Evolutionary conservation across 2,888 invertebrate species (phyloP).

Genomic region (Melinaea marsaeus): DNA sequence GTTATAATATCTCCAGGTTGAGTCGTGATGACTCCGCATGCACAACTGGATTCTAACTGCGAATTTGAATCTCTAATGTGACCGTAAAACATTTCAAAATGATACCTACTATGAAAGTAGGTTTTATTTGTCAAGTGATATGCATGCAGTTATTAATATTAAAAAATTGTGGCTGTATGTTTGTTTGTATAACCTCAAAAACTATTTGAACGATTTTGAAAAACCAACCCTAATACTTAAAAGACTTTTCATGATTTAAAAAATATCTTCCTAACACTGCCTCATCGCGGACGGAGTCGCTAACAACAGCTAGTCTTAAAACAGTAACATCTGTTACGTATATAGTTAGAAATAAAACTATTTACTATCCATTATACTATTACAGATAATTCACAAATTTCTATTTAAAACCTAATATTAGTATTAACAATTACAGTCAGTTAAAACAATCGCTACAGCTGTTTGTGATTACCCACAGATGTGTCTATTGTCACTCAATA

Average conservation of each 20-base stretch:
- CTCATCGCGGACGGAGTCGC: no score
- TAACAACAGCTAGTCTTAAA: no score
- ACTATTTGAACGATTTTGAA: no score
- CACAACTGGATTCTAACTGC: conserved; percentile 33
- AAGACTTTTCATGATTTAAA: no score
- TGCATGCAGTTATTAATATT: no score
- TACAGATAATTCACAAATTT: not conserved
- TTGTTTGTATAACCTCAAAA: no score
- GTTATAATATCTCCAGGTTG: conserved; percentile 38
- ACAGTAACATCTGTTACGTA: no score
- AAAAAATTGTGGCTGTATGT: no score
- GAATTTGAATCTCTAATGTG: conserved; percentile 28
- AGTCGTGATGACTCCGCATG: conserved; percentile 39
- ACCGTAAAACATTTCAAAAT: conserved; percentile 20
- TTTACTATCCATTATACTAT: no score
- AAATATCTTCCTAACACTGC: no score
- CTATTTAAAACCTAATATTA: conserved; percentile 1
- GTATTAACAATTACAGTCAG: not conserved
- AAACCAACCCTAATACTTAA: no score
- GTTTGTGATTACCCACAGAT: not conserved
- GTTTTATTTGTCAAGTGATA: not conserved
- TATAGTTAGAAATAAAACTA: no score
- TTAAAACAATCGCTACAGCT: conserved; percentile 1
- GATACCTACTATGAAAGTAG: not conserved
- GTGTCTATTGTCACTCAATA: not conserved